Conservation (phyloP, 1,140 invertebrate species). For the Thalassaphorura encarpata region DNA sequence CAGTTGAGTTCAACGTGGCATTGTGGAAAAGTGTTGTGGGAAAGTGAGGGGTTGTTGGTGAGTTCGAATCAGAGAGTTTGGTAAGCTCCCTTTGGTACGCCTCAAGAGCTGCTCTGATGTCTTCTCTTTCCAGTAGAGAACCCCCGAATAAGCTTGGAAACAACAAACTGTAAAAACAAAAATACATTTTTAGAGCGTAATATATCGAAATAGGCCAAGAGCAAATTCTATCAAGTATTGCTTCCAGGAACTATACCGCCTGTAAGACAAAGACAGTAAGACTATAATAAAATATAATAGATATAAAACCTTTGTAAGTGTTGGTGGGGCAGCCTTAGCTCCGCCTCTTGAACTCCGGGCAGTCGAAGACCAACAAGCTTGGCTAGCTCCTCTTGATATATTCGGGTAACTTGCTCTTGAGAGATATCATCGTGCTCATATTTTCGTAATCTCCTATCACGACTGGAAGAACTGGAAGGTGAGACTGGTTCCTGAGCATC, state of each 20-base stretch:
- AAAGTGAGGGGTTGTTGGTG: conserved; percentile 37
- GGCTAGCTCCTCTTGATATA: conserved; percentile 91
- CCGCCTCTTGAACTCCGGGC: conserved; percentile 46
- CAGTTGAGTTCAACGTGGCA: conserved; percentile 10
- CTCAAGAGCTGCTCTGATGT: conserved; percentile 76
- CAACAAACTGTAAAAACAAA: conserved; percentile 49
- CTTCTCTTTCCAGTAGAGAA: conserved; percentile 61
- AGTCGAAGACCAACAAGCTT: conserved; percentile 75
- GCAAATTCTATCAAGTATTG: too few species aligned
- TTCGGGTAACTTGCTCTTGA: conserved; percentile 91
- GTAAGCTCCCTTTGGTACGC: conserved; percentile 84
- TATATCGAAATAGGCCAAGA: too few species aligned
- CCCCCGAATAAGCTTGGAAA: conserved; percentile 67
- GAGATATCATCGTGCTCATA: conserved; percentile 90
- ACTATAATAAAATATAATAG: background rate
- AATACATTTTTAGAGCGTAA: background rate
- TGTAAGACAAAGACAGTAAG: too few species aligned
- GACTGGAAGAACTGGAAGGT: conserved; percentile 30
- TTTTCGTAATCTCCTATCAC: conserved; percentile 62
- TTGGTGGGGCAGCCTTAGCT: conserved; percentile 44
- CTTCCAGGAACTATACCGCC: too few species aligned
- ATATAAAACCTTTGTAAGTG: conserved; percentile 53
- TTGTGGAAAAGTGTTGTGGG: conserved; percentile 38
- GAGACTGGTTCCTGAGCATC: conserved; percentile 27
- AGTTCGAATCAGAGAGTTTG: conserved; percentile 48